Evolutionary conservation across 2,797 vertebrate genomes (phyloP), one percentile per base, ranked within the genome.

Genomic region (Ctenopoma multispine): DNA sequence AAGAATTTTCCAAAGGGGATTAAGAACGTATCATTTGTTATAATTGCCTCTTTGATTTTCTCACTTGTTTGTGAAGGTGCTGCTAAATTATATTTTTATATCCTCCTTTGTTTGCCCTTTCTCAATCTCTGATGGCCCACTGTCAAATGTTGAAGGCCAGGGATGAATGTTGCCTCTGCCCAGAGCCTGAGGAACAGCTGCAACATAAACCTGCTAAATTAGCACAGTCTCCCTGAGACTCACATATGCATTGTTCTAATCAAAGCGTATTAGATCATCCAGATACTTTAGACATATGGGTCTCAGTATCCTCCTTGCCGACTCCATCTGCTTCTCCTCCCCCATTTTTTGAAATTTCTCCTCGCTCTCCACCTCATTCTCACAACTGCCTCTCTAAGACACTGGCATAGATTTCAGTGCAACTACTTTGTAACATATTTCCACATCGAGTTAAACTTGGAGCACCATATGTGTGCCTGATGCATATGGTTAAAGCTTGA

Each of bases 241-340:
- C 91, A 88, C 90, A 91, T 90, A 87, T 88, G 88, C 90, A 89
- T 92, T 92, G 89, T 91, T 94, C 92, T 93, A 94, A 95, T 94
- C 93, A 94, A 93, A 94, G 91, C 90, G 90, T 67, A 93, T 93
- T 90, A 92, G 91, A 92, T 91, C 90, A 91, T 88, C 84, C 91
- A 90, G 92, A 92, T 93, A 91, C 92, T 91, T 93, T 88, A 91
- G 86, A 90, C 94, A 95, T 93, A 93, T 94, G 94, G 93, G 88
- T 79, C 83, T 86, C 81, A 85, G 90, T 84, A 91, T 93, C 89
- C 86, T 90, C 85, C 79, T 69, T 63, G 77, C 75, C 79, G 61
- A 84, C 74, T 84, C 94, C 94, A 95, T 95, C 94, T 95, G 93
- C 90, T 90, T 89, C 89, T 81, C 76, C 81, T 69, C 69, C 48